Percentiles rank a stretch among this genome's conserved stretches.
phyloP scores from a whole-genome alignment of 1,140 invertebrate genomes.

The Temnothorax curvispinosus region DNA sequence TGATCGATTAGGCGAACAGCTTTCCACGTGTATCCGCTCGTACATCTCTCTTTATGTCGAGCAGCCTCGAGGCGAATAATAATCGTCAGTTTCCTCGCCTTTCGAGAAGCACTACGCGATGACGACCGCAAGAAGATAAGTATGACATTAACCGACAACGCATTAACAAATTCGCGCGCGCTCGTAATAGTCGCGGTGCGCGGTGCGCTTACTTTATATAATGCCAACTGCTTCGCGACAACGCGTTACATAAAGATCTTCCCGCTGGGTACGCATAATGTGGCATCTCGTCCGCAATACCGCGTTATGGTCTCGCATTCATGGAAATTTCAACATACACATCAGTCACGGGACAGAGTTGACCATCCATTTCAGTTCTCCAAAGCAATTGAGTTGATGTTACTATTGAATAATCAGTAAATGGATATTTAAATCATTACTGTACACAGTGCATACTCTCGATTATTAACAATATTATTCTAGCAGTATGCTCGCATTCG shows the following conservation, averaged over 20 bases:
- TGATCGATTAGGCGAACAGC: background rate
- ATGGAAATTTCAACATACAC: background rate
- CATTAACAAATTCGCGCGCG: slow-evolving; percentile 32
- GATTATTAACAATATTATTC: background rate
- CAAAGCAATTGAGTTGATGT: background rate
- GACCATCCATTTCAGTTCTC: background rate
- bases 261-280: slow-evolving; percentile 10
- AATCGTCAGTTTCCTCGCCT: slow-evolving; percentile 2
- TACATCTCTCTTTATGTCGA: background rate
- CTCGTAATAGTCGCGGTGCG: background rate
- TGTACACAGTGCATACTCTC: no score
- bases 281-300: background rate
- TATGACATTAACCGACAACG: slow-evolving; percentile 37
- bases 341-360: background rate
- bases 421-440: background rate
- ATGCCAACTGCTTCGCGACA: slow-evolving; percentile 9
- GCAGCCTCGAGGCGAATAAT: slow-evolving; percentile 24
- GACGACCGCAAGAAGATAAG: background rate
- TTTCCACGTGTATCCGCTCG: background rate
- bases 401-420: background rate
- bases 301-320: background rate
- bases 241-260: slow-evolving; percentile 41
- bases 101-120: background rate
- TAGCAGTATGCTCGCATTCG: background rate
- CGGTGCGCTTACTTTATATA: slow-evolving; percentile 38